Conservation (phyloP, 2,113 vertebrate species). For the Brienomyrus longianalis region DNA sequence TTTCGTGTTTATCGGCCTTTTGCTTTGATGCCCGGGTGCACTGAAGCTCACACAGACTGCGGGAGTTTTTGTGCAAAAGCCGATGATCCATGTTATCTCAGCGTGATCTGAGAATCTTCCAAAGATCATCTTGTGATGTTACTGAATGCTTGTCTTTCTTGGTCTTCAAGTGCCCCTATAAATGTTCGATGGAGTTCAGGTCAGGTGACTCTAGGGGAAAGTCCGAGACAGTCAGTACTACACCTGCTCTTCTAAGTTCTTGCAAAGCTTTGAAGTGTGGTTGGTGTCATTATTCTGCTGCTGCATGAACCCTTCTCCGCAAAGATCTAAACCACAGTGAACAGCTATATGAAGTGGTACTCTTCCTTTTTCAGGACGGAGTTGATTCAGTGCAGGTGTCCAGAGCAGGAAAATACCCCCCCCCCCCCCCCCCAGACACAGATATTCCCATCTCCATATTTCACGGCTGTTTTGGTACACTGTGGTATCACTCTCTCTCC, state of each 20-base stretch:
- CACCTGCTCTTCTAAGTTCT: not conserved
- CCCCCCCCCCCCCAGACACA: not conserved
- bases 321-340: not conserved
- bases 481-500: not conserved
- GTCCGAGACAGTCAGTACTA: not conserved
- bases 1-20: not conserved
- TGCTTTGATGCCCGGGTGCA: not conserved
- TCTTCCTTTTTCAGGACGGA: not conserved
- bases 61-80: not conserved
- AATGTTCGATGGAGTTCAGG: not conserved
- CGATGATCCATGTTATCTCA: not conserved
- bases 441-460: not conserved
- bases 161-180: not conserved
- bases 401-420: not conserved
- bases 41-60: not conserved
- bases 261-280: not conserved
- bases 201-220: not conserved
- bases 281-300: not conserved
- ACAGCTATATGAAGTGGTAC: not conserved
- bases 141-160: not conserved
- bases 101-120: not conserved
- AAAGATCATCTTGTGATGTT: not conserved
- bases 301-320: not conserved
- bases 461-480: not conserved
- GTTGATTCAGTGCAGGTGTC: not conserved